phyloP scores from a whole-genome alignment of 2,888 invertebrate genomes.

The Drosophila percnosoma region DNA sequence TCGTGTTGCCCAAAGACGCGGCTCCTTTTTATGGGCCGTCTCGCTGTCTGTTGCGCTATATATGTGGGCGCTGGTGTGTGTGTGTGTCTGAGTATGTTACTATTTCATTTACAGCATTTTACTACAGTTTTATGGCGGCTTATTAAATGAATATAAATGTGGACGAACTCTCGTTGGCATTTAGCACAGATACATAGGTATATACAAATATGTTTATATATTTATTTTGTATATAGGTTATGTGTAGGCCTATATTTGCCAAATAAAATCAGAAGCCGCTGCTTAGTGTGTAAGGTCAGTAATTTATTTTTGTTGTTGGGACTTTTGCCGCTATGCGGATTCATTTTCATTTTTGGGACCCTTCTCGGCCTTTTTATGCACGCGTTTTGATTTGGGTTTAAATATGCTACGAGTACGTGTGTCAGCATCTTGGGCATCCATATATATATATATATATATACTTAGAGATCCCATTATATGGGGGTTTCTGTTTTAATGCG shows the following conservation, averaged over 20 bases:
- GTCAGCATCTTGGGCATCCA: slow-evolving; percentile 31
- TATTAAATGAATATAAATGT: slow-evolving; percentile 80
- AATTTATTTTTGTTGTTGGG: slow-evolving; percentile 36
- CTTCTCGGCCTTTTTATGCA: slow-evolving; percentile 42
- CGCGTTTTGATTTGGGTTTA: slow-evolving; percentile 66
- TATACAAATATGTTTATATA: slow-evolving; percentile 6
- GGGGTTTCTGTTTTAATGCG: slow-evolving; percentile 27
- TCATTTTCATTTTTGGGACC: slow-evolving; percentile 63
- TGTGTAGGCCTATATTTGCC: slow-evolving; percentile 9
- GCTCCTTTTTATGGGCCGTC: slow-evolving; percentile 67
- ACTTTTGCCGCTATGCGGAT: slow-evolving; percentile 26
- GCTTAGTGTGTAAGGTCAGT: slow-evolving; percentile 53
- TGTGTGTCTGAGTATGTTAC: slow-evolving; percentile 46
- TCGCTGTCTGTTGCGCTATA: slow-evolving; percentile 41
- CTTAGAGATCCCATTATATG: slow-evolving; percentile 21
- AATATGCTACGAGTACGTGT: slow-evolving; percentile 41
- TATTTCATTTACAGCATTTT: slow-evolving; percentile 81
- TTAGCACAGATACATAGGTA: slow-evolving; percentile 30
- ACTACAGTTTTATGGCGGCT: slow-evolving; percentile 81
- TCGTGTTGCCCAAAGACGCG: slow-evolving; percentile 40
- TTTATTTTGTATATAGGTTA: slow-evolving; percentile 13
- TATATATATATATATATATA: neutral
- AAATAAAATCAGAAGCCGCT: slow-evolving; percentile 3
- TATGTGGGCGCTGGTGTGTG: slow-evolving; percentile 10
- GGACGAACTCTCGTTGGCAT: slow-evolving; percentile 35